Conservation (phyloP, 2,888 invertebrate genomes). For the Catocala nupta region DNA sequence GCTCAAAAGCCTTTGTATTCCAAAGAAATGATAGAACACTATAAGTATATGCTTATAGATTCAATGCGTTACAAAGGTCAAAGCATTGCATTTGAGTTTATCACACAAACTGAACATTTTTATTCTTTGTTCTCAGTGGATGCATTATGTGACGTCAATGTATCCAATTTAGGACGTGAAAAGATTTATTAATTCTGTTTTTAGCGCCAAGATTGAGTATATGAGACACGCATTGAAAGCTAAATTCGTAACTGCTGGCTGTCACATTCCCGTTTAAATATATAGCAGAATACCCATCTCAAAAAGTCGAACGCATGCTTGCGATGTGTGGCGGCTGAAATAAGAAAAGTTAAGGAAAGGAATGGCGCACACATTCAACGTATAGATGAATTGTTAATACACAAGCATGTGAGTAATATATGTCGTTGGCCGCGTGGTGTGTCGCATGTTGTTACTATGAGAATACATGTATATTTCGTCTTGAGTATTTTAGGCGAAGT, state of each 20-base stretch:
- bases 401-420: too few species aligned
- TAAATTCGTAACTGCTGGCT: slow-evolving; percentile 36
- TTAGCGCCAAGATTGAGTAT: slow-evolving; percentile 9
- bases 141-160: slow-evolving; percentile 22
- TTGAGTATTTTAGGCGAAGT: too few species aligned
- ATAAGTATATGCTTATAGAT: background rate
- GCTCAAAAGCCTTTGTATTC: slow-evolving; percentile 32
- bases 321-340: slow-evolving; percentile 27
- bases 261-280: slow-evolving; percentile 40
- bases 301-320: slow-evolving; percentile 33
- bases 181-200: slow-evolving; percentile 8
- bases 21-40: slow-evolving; percentile 23
- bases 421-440: too few species aligned
- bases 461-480: too few species aligned
- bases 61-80: slow-evolving; percentile 6
- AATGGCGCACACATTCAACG: slow-evolving; percentile 29
- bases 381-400: slow-evolving; percentile 9
- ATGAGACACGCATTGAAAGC: slow-evolving; percentile 21
- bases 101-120: slow-evolving; percentile 11
- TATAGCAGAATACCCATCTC: slow-evolving; percentile 29
- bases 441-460: too few species aligned
- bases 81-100: slow-evolving; percentile 11
- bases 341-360: slow-evolving; percentile 43
- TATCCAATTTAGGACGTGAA: slow-evolving; percentile 11
- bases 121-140: slow-evolving; percentile 21